Percentiles rank a stretch among this genome's conserved stretches.
Evolutionary conservation across 2,888 invertebrate species (phyloP).

Genomic region (Parthenolecanium corni): DNA sequence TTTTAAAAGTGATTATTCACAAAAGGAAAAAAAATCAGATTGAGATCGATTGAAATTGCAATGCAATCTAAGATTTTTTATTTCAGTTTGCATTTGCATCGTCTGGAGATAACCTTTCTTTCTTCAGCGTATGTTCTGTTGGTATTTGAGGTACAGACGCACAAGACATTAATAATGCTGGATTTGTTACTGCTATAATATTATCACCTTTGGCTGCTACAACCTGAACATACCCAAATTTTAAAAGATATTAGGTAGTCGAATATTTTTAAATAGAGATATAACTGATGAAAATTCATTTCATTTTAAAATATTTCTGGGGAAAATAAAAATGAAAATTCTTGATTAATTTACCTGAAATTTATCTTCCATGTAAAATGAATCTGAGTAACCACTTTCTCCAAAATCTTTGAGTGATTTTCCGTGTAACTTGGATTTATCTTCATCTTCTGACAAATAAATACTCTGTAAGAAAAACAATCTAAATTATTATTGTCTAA

Average conservation of each 20-base stretch:
- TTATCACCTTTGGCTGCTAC: constrained; percentile 75
- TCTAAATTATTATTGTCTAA: no score
- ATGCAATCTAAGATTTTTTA: background rate
- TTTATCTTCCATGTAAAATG: constrained; percentile 12
- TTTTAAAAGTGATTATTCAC: no score
- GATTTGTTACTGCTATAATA: constrained; percentile 81
- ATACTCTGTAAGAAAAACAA: background rate
- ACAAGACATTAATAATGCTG: constrained; percentile 57
- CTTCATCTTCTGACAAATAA: constrained; percentile 10
- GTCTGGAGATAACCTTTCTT: constrained; percentile 28
- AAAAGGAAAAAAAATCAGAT: no score
- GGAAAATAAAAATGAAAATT: no score
- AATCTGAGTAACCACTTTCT: background rate
- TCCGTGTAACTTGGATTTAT: background rate
- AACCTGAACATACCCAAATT: constrained; percentile 50
- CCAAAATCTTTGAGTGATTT: background rate
- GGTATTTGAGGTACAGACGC: background rate
- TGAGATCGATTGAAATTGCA: background rate
- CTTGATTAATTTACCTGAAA: constrained; percentile 3
- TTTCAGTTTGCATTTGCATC: background rate
- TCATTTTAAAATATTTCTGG: no score
- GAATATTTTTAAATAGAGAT: no score
- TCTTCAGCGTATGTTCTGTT: constrained; percentile 7
- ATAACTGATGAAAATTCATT: no score
- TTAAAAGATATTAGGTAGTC: no score